Percentiles rank a stretch among this genome's conserved stretches.
Evolutionary conservation across 2,888 invertebrate species (phyloP).

Genomic region (Pardosa pseudoannulata): DNA sequence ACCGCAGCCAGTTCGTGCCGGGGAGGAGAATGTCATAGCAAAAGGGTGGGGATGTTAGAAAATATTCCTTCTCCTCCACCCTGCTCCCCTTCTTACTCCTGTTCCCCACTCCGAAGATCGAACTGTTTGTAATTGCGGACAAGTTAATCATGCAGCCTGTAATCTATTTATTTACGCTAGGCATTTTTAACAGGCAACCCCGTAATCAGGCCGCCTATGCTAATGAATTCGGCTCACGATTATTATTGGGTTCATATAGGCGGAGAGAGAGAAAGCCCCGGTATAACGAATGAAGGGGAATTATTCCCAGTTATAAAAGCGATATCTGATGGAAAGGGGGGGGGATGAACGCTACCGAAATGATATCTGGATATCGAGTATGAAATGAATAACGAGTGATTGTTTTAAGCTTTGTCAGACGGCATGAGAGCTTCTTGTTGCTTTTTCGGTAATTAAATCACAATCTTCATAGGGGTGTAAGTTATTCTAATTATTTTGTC

Average conservation of each 20-base stretch:
- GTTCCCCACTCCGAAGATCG: slow-evolving; percentile 43
- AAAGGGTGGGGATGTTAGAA: slow-evolving; percentile 16
- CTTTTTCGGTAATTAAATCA: slow-evolving; percentile 63
- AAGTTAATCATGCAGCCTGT: slow-evolving; percentile 60
- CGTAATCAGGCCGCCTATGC: slow-evolving; percentile 55
- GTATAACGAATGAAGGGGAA: slow-evolving; percentile 23
- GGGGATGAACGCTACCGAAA: not conserved
- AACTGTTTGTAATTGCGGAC: slow-evolving; percentile 69
- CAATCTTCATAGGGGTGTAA: not conserved
- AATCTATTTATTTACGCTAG: slow-evolving; percentile 69
- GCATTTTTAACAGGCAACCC: slow-evolving; percentile 55
- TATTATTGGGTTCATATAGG: slow-evolving; percentile 50
- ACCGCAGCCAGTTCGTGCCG: slow-evolving; percentile 41
- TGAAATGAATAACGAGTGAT: slow-evolving; percentile 32
- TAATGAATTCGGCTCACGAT: slow-evolving; percentile 47
- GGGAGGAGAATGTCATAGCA: slow-evolving; percentile 7
- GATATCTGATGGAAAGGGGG: slow-evolving; percentile 39
- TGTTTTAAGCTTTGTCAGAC: slow-evolving; percentile 54
- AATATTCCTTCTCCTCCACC: not conserved
- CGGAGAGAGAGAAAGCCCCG: slow-evolving; percentile 3
- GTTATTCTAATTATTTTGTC: slow-evolving; percentile 50
- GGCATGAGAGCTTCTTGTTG: not conserved
- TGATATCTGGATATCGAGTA: slow-evolving; percentile 22
- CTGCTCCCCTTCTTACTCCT: not conserved
- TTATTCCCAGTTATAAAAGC: slow-evolving; percentile 47